Evolutionary conservation across 2,888 invertebrate genomes (phyloP).

Genomic region (Stratiomys singularior): DNA sequence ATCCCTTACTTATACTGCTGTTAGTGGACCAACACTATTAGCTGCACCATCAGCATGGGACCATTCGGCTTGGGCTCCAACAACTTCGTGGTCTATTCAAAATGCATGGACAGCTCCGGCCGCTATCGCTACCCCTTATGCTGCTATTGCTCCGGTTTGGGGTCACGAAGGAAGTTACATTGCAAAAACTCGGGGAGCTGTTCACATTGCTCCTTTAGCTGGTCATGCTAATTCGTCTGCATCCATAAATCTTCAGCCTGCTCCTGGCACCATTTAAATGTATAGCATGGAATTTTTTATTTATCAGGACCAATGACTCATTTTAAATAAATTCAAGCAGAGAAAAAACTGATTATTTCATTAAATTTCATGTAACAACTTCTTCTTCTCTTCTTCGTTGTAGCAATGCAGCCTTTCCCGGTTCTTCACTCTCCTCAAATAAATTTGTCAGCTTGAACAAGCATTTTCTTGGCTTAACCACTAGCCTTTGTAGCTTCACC

Average conservation of each 20-base stretch:
- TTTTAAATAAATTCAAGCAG: too few relatives aligned
- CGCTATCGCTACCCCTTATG: neutral
- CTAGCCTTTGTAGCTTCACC: too few relatives aligned
- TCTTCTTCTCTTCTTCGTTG: too few relatives aligned
- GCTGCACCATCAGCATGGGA: constrained; percentile 49
- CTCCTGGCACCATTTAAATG: constrained; percentile 62
- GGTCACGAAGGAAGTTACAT: constrained; percentile 61
- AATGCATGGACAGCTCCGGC: constrained; percentile 13
- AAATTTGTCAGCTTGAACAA: too few relatives aligned
- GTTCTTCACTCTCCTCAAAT: too few relatives aligned
- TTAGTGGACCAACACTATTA: constrained; percentile 55
- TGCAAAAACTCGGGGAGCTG: constrained; percentile 64
- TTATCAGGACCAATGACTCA: too few relatives aligned
- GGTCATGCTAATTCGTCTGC: constrained; percentile 57
- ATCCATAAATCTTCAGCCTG: constrained; percentile 64
- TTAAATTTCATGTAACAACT: too few relatives aligned
- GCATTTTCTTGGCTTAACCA: too few relatives aligned
- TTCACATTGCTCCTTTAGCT: constrained; percentile 65
- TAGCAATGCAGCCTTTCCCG: too few relatives aligned
- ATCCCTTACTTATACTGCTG: constrained; percentile 53
- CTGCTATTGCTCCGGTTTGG: constrained; percentile 51
- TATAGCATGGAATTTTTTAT: too few relatives aligned
- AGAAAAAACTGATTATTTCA: too few relatives aligned
- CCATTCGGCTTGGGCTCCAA: neutral
- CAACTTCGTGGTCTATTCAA: constrained; percentile 7